Evolutionary conservation across 2,113 vertebrate species (phyloP).

Genomic region (Catagonus wagneri): DNA sequence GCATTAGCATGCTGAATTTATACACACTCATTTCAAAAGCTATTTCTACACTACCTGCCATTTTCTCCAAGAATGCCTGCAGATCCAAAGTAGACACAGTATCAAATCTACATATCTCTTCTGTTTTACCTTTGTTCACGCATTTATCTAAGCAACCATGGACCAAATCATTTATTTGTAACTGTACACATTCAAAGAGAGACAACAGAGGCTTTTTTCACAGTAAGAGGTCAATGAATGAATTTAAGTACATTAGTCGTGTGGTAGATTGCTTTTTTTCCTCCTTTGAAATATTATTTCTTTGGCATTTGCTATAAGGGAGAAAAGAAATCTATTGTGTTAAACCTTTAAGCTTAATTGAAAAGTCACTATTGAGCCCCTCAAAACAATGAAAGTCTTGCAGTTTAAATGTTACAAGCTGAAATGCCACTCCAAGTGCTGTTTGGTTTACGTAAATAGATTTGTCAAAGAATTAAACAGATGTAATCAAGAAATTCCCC

Average conservation of each 20-base stretch:
- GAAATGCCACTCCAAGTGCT: slow-evolving; percentile 44
- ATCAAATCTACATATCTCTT: slow-evolving; percentile 46
- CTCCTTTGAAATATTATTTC: slow-evolving; percentile 57
- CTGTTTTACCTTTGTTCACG: neutral
- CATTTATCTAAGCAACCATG: slow-evolving; percentile 37
- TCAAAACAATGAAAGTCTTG: slow-evolving; percentile 53
- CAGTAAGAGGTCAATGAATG: slow-evolving; percentile 35
- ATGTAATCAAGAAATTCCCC: slow-evolving; percentile 48
- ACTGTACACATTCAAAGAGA: slow-evolving; percentile 9
- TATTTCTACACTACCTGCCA: slow-evolving; percentile 51
- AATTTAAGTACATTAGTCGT: neutral
- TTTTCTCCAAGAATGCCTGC: slow-evolving; percentile 48
- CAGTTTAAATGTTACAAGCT: slow-evolving; percentile 61
- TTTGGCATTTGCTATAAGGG: neutral
- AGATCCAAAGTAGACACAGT: slow-evolving; percentile 19
- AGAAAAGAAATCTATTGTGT: slow-evolving; percentile 13
- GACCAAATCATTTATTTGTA: slow-evolving; percentile 46
- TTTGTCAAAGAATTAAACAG: slow-evolving; percentile 42
- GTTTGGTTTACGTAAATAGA: slow-evolving; percentile 13
- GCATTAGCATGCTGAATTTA: slow-evolving; percentile 52
- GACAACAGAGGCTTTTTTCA: neutral
- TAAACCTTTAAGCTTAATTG: slow-evolving; percentile 54
- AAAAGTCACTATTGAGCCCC: slow-evolving; percentile 38
- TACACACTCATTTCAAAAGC: slow-evolving; percentile 63
- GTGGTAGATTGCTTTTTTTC: neutral